Evolutionary conservation across 2,888 invertebrate species (phyloP).

Genomic region (Vannuccia rotundouncinata): DNA sequence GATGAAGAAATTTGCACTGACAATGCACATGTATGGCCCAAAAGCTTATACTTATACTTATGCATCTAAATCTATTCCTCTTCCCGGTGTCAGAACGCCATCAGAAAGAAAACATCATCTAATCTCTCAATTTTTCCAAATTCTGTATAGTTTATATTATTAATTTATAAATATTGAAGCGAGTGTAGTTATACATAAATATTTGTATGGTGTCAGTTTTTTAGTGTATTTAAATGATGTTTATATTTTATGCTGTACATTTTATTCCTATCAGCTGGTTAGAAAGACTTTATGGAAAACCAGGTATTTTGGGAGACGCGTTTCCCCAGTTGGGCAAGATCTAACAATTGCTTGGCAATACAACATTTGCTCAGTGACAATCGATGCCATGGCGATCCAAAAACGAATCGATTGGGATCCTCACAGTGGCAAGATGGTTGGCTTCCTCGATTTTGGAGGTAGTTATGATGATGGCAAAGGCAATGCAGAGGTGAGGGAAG

Average conservation of each 20-base stretch:
- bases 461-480: background rate
- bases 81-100: background rate
- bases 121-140: too few relatives aligned
- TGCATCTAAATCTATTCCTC: background rate
- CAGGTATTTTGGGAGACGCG: too few relatives aligned
- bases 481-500: background rate
- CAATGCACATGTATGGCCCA: background rate
- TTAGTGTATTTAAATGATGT: too few relatives aligned
- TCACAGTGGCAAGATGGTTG: background rate
- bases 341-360: conserved; percentile 7
- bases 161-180: too few relatives aligned
- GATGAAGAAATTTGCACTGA: conserved; percentile 13
- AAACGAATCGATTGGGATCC: background rate
- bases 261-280: too few relatives aligned
- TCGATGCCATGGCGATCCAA: background rate
- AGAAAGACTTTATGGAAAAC: too few relatives aligned
- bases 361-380: background rate
- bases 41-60: background rate
- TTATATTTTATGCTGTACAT: too few relatives aligned
- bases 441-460: background rate
- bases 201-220: too few relatives aligned
- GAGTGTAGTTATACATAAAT: too few relatives aligned
- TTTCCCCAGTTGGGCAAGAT: too few relatives aligned
- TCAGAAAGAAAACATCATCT: too few relatives aligned
- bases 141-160: too few relatives aligned